These are phyloP conservation scores for Lasius platythorax DNA, from an alignment of 2,888 invertebrate species.

Conservation along the genomic window DNA sequence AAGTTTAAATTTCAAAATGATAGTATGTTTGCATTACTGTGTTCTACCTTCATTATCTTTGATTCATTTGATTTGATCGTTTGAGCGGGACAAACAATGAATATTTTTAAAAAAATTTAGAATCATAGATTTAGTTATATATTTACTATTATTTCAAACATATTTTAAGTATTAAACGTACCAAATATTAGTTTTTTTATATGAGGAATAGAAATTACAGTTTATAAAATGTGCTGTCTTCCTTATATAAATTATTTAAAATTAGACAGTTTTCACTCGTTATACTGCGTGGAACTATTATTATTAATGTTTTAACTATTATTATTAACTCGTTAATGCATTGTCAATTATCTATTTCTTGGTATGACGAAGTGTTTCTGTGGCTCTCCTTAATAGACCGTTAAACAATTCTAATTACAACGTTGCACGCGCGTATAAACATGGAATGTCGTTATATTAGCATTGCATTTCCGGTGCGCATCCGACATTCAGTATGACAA, in stretches of 20 bases:
- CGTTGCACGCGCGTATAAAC: constrained; percentile 60
- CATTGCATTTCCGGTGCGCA: constrained; percentile 70
- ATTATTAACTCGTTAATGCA: constrained; percentile 48
- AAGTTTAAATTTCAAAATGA: neutral
- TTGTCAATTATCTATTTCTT: neutral
- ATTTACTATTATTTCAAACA: neutral
- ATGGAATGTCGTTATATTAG: constrained; percentile 70
- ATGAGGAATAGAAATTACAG: neutral
- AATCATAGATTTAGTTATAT: neutral
- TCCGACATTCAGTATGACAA: neutral
- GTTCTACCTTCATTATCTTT: neutral
- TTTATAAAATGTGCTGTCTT: neutral
- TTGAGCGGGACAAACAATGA: neutral
- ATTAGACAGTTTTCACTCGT: neutral
- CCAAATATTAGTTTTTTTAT: neutral
- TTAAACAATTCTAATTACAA: constrained; percentile 82
- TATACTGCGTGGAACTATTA: constrained; percentile 1
- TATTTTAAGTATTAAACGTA: neutral
- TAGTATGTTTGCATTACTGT: neutral
- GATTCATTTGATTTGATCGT: neutral
- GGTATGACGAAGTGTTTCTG: constrained; percentile 69
- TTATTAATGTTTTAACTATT: neutral
- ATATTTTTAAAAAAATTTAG: neutral
- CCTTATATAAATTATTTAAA: neutral
- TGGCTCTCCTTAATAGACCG: constrained; percentile 77